phyloP scores from a whole-genome alignment of 2,888 invertebrate species.

The Tryphoninae sp. region DNA sequence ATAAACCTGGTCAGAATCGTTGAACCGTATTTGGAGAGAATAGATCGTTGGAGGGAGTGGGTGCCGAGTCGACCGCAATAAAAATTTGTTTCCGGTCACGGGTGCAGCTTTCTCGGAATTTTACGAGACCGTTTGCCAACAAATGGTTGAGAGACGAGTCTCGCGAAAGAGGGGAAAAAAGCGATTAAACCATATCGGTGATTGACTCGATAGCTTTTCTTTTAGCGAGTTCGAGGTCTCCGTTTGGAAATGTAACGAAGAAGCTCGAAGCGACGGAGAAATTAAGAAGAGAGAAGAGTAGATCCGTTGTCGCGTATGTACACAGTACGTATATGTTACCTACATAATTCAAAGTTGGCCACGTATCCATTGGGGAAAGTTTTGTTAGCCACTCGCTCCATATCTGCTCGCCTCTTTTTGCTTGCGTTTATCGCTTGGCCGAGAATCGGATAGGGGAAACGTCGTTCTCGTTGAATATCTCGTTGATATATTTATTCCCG shows the following conservation, averaged over 20 bases:
- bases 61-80: neutral
- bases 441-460: conserved; percentile 46
- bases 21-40: too few species aligned
- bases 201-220: too few species aligned
- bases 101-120: neutral
- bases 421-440: conserved; percentile 49
- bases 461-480: conserved; percentile 36
- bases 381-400: neutral
- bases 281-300: conserved; percentile 41
- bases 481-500: conserved; percentile 40
- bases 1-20: too few species aligned
- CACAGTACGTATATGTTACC: too few species aligned
- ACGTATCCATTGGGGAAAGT: conserved; percentile 43
- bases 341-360: conserved; percentile 50
- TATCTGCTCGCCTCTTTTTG: neutral
- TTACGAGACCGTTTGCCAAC: neutral
- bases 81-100: conserved; percentile 53
- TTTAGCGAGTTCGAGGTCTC: too few species aligned
- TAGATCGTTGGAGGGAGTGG: neutral
- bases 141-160: neutral
- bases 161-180: too few species aligned
- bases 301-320: conserved; percentile 28
- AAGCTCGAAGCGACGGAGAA: neutral
- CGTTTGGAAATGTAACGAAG: too few species aligned
- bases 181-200: too few species aligned